Evolutionary conservation across 2,888 invertebrate genomes (phyloP).

Genomic region (Meiosimyza platycephala): DNA sequence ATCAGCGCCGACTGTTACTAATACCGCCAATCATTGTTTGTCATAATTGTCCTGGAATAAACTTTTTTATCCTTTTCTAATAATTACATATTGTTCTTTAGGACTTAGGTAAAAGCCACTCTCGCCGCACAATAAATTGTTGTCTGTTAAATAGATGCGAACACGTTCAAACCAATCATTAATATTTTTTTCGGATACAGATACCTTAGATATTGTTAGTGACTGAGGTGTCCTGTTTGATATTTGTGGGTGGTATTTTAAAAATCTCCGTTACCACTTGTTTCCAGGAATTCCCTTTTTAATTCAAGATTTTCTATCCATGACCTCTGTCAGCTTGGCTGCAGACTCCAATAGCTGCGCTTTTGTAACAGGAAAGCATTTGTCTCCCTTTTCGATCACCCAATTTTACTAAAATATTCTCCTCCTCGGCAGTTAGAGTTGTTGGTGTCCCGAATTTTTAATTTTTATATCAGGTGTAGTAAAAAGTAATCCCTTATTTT

Average conservation of each 20-base stretch:
- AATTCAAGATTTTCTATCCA: slow-evolving; percentile 36
- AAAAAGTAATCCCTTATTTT: too few relatives aligned
- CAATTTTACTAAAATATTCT: slow-evolving; percentile 45
- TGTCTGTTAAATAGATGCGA: slow-evolving; percentile 49
- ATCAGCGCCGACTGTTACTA: slow-evolving; percentile 27
- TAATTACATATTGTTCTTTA: slow-evolving; percentile 56
- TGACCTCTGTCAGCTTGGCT: slow-evolving; percentile 45
- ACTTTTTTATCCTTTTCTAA: slow-evolving; percentile 54
- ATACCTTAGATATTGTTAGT: slow-evolving; percentile 49
- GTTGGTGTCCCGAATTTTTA: not conserved
- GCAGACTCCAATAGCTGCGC: slow-evolving; percentile 53
- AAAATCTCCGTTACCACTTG: slow-evolving; percentile 54
- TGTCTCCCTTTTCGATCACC: slow-evolving; percentile 49
- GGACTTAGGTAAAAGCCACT: too few relatives aligned
- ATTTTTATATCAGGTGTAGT: too few relatives aligned
- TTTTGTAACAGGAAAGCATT: slow-evolving; percentile 57
- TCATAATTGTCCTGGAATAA: slow-evolving; percentile 49
- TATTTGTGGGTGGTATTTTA: slow-evolving; percentile 56
- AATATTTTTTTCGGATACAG: slow-evolving; percentile 52
- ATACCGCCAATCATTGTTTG: slow-evolving; percentile 44
- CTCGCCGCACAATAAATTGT: slow-evolving; percentile 34
- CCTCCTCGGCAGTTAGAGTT: not conserved
- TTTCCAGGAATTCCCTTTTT: slow-evolving; percentile 6
- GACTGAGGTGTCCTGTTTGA: slow-evolving; percentile 52
- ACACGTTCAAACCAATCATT: slow-evolving; percentile 54